A percentile compares a stretch with the other conserved stretches of the same genome.
These are phyloP conservation scores for Pomacea maculata DNA, from an alignment of 1,140 invertebrate species.

Conservation along the genomic window DNA sequence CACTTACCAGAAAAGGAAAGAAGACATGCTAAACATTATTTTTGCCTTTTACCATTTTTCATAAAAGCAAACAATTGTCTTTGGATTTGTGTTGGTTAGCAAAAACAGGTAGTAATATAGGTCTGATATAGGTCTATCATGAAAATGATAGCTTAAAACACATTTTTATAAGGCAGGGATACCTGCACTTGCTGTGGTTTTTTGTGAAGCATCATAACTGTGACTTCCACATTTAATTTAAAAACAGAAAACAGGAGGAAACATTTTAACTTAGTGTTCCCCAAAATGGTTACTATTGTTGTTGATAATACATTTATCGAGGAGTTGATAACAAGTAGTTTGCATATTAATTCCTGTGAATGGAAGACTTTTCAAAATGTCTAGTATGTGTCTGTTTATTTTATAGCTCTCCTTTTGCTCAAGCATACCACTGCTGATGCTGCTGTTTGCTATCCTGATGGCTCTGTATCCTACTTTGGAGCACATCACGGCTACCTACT, in stretches of 20 bases:
- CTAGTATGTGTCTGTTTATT: slow-evolving; percentile 5
- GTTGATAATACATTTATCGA: background rate
- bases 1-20: no score
- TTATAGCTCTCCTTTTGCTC: slow-evolving; percentile 64
- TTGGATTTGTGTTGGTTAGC: no score
- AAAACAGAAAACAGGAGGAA: no score
- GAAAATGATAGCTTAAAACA: no score
- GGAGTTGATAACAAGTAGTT: background rate
- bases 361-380: background rate
- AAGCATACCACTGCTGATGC: slow-evolving; percentile 64
- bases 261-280: no score
- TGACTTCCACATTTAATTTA: background rate
- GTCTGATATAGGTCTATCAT: no score
- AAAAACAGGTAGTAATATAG: no score
- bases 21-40: no score
- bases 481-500: slow-evolving; percentile 59
- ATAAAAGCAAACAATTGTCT: no score
- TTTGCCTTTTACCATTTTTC: no score
- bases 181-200: background rate
- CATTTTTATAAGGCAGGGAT: background rate
- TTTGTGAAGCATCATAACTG: background rate
- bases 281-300: background rate
- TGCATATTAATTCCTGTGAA: background rate
- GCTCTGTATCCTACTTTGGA: slow-evolving; percentile 64
- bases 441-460: slow-evolving; percentile 64